Conservation (phyloP, 2,113 vertebrate species). For the Zonotrichia leucophrys region DNA sequence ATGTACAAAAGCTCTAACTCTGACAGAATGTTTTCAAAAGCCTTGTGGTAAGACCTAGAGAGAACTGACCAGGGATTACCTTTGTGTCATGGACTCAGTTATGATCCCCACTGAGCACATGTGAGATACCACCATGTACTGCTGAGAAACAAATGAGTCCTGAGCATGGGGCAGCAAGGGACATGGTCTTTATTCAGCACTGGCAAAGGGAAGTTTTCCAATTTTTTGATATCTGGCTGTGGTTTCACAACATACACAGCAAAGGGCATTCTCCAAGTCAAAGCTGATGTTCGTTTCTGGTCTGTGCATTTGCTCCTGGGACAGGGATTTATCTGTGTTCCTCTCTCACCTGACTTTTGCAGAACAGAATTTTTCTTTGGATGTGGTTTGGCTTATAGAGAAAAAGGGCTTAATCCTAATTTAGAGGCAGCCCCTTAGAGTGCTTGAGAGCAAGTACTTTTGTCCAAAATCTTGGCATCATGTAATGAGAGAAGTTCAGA, state of each 20-base stretch:
- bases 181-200: neutral
- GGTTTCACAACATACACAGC: neutral
- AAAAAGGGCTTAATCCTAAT: neutral
- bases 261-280: neutral
- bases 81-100: neutral
- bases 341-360: neutral
- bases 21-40: neutral
- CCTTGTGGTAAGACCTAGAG: neutral
- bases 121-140: rapidly evolving
- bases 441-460: neutral
- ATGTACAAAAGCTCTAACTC: neutral
- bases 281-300: neutral
- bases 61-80: neutral
- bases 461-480: neutral
- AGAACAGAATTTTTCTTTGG: neutral
- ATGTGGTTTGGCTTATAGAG: neutral
- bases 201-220: neutral
- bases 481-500: neutral
- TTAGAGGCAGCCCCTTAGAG: neutral
- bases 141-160: neutral
- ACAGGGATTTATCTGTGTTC: neutral
- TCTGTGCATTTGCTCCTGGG: neutral
- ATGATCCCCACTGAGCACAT: rapidly evolving
- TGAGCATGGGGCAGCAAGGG: neutral
- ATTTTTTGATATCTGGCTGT: neutral